phyloP scores from a whole-genome alignment of 2,113 vertebrate species.

The Porphyrio hochstetteri region DNA sequence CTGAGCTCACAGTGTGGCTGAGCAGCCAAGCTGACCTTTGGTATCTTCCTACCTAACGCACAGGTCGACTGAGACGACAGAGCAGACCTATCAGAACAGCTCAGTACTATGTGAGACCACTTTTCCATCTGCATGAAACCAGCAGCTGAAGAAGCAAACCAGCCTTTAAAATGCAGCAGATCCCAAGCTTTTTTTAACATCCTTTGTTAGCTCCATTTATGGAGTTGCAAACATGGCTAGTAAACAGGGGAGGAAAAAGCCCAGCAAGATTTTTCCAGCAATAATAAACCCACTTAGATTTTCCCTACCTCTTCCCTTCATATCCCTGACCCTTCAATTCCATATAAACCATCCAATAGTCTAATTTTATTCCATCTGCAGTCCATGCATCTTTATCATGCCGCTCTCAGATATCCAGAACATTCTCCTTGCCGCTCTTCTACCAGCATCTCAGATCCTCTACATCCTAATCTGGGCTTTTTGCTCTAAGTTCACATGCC shows the following conservation, averaged over 20 bases:
- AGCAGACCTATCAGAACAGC: background rate
- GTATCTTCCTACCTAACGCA: background rate
- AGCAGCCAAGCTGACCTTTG: background rate
- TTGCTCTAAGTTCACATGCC: background rate
- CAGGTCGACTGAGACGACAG: background rate
- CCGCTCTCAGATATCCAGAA: background rate
- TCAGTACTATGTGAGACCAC: rapidly evolving
- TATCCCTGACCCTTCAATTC: background rate
- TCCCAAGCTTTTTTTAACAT: background rate
- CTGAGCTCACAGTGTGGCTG: background rate
- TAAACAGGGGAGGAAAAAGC: background rate
- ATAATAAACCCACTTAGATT: background rate
- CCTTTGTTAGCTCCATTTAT: background rate
- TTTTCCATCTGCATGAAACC: background rate
- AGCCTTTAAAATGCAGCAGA: background rate
- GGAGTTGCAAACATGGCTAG: background rate
- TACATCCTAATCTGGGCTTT: background rate
- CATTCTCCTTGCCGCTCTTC: background rate
- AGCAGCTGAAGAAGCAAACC: background rate
- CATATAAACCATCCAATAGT: background rate
- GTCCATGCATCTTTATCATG: background rate
- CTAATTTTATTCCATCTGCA: background rate
- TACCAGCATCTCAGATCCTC: background rate
- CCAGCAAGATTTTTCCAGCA: background rate
- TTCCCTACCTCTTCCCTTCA: background rate